Evolutionary conservation across 2,888 invertebrate genomes (phyloP).

Genomic region (Cantharis rustica): DNA sequence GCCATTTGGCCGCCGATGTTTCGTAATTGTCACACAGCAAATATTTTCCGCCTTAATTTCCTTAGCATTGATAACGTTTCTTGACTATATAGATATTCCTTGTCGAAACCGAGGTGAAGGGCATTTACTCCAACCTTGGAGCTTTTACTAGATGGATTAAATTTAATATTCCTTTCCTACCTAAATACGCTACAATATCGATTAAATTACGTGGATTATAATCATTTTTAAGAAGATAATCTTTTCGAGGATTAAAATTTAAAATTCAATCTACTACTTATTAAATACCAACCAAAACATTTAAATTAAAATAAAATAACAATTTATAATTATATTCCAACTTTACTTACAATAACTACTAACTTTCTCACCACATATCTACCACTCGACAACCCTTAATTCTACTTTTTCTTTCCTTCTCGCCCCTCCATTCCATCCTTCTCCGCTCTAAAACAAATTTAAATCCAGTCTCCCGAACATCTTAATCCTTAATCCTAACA

Average conservation of each 20-base stretch:
- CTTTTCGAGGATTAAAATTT: neutral
- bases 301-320: neutral
- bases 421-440: no score
- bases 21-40: slow-evolving; percentile 39
- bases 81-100: slow-evolving; percentile 8
- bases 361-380: neutral
- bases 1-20: slow-evolving; percentile 48
- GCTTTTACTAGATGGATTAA: slow-evolving; percentile 15
- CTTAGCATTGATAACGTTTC: slow-evolving; percentile 35
- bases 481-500: no score
- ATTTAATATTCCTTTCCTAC: slow-evolving; percentile 2
- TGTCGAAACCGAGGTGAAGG: slow-evolving; percentile 1
- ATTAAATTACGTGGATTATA: neutral
- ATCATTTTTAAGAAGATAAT: neutral
- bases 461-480: no score
- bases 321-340: neutral
- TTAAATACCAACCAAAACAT: neutral
- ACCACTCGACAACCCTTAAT: neutral
- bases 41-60: slow-evolving; percentile 51
- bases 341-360: neutral
- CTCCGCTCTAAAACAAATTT: no score
- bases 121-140: slow-evolving; percentile 2
- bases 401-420: neutral
- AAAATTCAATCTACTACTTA: neutral
- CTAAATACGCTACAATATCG: neutral